Base-by-base conservation (phyloP, 1,140 invertebrate genomes). In the Spodoptera litura region DNA sequence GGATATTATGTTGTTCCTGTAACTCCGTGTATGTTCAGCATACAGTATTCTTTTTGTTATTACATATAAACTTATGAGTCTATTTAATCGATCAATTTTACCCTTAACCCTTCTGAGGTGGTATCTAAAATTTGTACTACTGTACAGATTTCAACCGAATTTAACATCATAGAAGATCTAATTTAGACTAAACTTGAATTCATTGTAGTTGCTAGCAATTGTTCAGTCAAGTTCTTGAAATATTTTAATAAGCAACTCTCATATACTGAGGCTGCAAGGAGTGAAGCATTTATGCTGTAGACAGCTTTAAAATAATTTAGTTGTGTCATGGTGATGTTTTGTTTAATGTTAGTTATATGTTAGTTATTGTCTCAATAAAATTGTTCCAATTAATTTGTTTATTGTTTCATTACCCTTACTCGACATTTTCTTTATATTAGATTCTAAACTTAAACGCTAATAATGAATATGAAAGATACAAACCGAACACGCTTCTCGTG, bases 221-320 rank as follows among this genome's bases (percentile, higher is more conserved):
- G 61, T n/a, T 49, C n/a, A 49, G 58, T 58, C 15, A 58, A 10
- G 27, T 25, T 58, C 13, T 38, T 38, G 11, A n/a, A 38, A 62
- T 11, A 38, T 62, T 62, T 35, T 9, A 15, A 35, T 13, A 27
- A 9, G 59, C 59, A 61, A 61, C 27, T 38, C 4, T 62, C 12
- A 44, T 15, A 38, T 44, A 35, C 38, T 62, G 9, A 44, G 11
- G 25, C 13, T 88, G 86, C 83, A 87, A 61, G 82, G 84, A 86
- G 59, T 76, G 74, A 44, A 68, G 61, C 74, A 77, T 68, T 66
- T 66, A 68, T 51, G 74, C 74, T 77, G 74, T 68, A 77, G 71
- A 87, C 87, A 92, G 91, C 91, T 92, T 92, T 93, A 93, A 93
- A 75, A 87, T 90, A 88, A 85, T 89, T 90, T 90, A 87, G 85